These are phyloP conservation scores for Mungos mungo DNA, from an alignment of 2,113 vertebrate genomes.

Conservation along the genomic window DNA sequence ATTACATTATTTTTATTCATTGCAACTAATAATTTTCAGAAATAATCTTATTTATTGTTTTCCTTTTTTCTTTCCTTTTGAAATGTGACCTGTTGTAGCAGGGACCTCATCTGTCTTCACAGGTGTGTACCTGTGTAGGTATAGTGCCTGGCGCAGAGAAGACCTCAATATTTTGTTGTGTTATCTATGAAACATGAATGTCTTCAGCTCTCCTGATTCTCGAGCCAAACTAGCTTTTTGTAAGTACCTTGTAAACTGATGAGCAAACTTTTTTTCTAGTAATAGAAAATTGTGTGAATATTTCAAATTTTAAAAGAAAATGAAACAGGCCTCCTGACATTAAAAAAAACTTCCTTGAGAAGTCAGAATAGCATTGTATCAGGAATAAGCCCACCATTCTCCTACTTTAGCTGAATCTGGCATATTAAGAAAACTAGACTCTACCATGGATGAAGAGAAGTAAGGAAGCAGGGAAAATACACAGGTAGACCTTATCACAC, in stretches of 20 bases:
- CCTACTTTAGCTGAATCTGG: neutral
- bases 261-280: neutral
- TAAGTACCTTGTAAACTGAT: neutral
- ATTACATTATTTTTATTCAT: neutral
- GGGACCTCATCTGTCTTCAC: neutral
- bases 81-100: neutral
- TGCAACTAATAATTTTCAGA: neutral
- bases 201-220: neutral
- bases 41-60: neutral
- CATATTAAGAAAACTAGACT: neutral
- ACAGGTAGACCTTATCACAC: neutral
- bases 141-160: neutral
- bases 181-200: neutral
- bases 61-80: neutral
- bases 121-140: neutral
- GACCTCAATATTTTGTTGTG: neutral
- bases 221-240: neutral
- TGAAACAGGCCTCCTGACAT: neutral
- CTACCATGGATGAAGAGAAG: neutral
- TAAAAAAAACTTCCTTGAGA: neutral
- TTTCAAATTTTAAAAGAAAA: conserved; percentile 35
- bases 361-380: neutral
- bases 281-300: conserved; percentile 5
- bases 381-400: neutral
- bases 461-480: neutral